Base-by-base conservation (phyloP, 2,888 invertebrate species). In the Caenorhabditis virilis region DNA sequence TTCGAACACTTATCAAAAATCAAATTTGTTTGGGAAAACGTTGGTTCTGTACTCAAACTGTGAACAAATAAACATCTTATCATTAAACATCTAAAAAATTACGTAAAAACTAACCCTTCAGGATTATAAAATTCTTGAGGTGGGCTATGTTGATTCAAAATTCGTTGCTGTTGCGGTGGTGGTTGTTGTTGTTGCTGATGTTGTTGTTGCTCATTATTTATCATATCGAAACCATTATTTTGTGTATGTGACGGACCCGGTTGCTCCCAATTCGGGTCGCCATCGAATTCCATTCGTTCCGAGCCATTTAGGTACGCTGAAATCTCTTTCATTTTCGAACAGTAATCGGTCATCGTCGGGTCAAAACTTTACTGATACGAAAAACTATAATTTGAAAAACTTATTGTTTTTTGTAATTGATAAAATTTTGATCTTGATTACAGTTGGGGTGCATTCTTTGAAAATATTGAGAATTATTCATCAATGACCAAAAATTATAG, bases 71-170 rank as follows among this genome's bases (percentile, higher is more conserved):
- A 18, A 23, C 23, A 23, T 26, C 15, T 6, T 15, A 33, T 33
- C n/a, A 4, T 4, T 36, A 15, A 13, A n/a, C 7, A n/a, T 36
- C 36, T 7, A 5, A 36, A n/a, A 15, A n/a, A n/a, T 9, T 27
- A n/a, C 35, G n/a, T 9, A 0, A 7, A 11, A 35, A 55, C 62
- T 38, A 0, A 58, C 63, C 58, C 50, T 41, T 63, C 63, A 16
- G 38, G 47, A 42, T 72, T 69, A 47, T 72, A 72, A 55, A 47
- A 69, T 30, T 72, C 69, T 26, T 72, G 72, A 18, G 69, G 72
- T 4, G 72, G 72, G 46, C 66, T 66, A 35, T 70, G 69, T 39
- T 66, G 69, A 57, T 72, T 65, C 22, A 38, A 47, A 2, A 7
- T 13, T 15, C 25, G 25, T 30, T 27, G 13, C 27, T 30, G 16